Evolutionary conservation across 2,797 vertebrate genomes (phyloP), one percentile per base, ranked within the genome.

Genomic region (Selene dorsalis): DNA sequence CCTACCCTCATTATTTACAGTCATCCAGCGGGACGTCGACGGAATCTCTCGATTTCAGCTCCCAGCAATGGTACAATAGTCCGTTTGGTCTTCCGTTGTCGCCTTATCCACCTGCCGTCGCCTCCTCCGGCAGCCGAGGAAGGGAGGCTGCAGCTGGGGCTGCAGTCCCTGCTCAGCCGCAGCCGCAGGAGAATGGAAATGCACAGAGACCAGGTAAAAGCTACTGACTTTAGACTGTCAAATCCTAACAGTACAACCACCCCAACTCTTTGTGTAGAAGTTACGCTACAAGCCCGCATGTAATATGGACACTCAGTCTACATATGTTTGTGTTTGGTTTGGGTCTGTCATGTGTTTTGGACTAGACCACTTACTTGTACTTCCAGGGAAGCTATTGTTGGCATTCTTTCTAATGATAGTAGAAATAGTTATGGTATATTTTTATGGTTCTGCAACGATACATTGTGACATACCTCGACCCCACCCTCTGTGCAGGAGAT

Each of bases 121-220:
- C 70, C 20, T 76, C 88, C 2, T 73, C 92, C 10, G 77, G 87
- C 79, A 53, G 84, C 73, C 90, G 83, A 35, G 50, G 26, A 26
- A 85, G 88, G 63, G 79, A 93, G 8, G 88, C 87, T 0, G 78
- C 47, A 6, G 86, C 89, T 39, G 77, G 88, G 1, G 90, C 84
- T 26, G 85, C 85, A 2, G 88, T 91, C 60, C 39, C 48, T 71
- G 86, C 58, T 22, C 94, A 87, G 61, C 84, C 70, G 18, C 92
- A 73, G 55, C 83, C 70, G 13, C 87, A 90, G 69, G 90, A 91
- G 28, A 91, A 94, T 69, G 94, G 95, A 45, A 88, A 94, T 28
- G 94, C 87, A n/a, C 95, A 82, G 59, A 95, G 94, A 73, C 93
- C 94, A 92, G 96, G 92, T 92, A 83, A 55, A 59, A 50, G 16